phyloP scores from a whole-genome alignment of 1,140 invertebrate genomes.

The Formica exsecta region DNA sequence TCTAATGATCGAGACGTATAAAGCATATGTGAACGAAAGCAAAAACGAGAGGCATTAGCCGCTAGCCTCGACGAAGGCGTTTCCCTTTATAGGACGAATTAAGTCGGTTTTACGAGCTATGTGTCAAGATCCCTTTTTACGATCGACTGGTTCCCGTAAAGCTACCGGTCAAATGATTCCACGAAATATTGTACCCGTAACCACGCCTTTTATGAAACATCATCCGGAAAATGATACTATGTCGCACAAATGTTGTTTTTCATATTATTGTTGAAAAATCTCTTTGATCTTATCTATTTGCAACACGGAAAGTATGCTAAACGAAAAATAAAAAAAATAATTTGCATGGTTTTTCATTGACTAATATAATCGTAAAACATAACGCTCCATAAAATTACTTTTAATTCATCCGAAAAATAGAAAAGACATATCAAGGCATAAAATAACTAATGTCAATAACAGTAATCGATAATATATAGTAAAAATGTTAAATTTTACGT shows the following conservation, averaged over 20 bases:
- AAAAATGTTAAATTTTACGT: not conserved
- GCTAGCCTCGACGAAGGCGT: constrained; percentile 50
- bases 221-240: constrained; percentile 30
- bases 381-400: not conserved
- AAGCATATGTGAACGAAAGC: constrained; percentile 7
- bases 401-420: not conserved
- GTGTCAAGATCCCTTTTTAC: constrained; percentile 76
- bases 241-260: constrained; percentile 43
- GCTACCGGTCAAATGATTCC: constrained; percentile 69
- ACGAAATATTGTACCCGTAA: constrained; percentile 63
- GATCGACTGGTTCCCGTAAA: constrained; percentile 67
- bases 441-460: not conserved
- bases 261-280: not conserved
- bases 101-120: constrained; percentile 70
- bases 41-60: constrained; percentile 33
- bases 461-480: not conserved
- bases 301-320: not conserved
- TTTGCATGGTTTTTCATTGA: not conserved
- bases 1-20: constrained; percentile 18
- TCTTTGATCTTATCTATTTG: constrained; percentile 2
- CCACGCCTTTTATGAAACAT: constrained; percentile 40
- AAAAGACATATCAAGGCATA: not conserved
- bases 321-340: not conserved
- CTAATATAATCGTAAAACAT: not conserved
- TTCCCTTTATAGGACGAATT: constrained; percentile 76